Evolutionary conservation across 1,140 invertebrate species (phyloP).

Genomic region (Danaus melanippus): DNA sequence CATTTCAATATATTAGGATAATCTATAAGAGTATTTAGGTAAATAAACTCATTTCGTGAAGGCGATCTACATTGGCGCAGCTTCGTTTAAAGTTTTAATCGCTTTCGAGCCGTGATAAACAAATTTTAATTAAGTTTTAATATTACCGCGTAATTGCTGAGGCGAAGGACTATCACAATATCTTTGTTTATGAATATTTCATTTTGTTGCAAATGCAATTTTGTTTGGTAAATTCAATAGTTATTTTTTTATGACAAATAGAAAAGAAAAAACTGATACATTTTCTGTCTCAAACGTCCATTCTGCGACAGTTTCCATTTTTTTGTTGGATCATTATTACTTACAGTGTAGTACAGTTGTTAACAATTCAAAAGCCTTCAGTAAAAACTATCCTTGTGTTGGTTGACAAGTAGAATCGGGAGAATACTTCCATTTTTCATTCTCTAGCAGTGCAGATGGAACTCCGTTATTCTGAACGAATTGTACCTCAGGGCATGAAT

Average conservation of each 20-base stretch:
- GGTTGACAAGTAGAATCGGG: slow-evolving; percentile 57
- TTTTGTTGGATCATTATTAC: too few relatives aligned
- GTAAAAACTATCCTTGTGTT: slow-evolving; percentile 48
- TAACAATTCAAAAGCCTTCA: slow-evolving; percentile 27
- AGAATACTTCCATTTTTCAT: slow-evolving; percentile 64
- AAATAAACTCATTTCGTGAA: slow-evolving; percentile 62
- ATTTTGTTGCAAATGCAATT: slow-evolving; percentile 22
- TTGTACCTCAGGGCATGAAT: slow-evolving; percentile 63
- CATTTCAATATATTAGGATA: too few relatives aligned
- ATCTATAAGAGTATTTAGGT: slow-evolving; percentile 22
- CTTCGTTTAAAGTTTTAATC: slow-evolving; percentile 71
- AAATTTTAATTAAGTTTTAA: slow-evolving; percentile 72
- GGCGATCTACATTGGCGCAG: slow-evolving; percentile 58
- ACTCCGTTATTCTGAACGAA: slow-evolving; percentile 54
- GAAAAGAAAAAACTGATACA: too few relatives aligned
- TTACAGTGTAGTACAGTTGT: background rate
- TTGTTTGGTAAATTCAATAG: slow-evolving; percentile 16
- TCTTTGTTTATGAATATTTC: slow-evolving; percentile 62
- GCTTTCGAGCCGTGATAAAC: slow-evolving; percentile 68
- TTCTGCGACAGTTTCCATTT: too few relatives aligned
- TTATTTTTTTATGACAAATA: slow-evolving; percentile 1
- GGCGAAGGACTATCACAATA: slow-evolving; percentile 56
- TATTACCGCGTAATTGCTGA: slow-evolving; percentile 67
- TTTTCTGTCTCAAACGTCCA: too few relatives aligned
- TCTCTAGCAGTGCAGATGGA: slow-evolving; percentile 49